These are phyloP conservation scores for Apodemus speciosus DNA, from an alignment of 2,113 vertebrate genomes.

Conservation along the genomic window DNA sequence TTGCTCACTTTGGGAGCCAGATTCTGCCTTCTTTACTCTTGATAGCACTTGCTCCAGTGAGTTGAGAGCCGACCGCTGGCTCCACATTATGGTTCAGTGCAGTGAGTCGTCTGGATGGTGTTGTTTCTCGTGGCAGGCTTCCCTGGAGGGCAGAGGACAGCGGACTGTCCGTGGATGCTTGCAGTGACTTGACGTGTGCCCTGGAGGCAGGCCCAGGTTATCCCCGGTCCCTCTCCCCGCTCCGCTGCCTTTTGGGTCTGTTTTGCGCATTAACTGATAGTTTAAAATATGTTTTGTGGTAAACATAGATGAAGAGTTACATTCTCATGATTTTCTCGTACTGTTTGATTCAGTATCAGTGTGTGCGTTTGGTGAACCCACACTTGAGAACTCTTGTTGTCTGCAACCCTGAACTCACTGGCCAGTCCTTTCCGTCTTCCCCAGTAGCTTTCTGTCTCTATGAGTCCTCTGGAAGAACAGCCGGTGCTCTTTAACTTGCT, in stretches of 20 bases:
- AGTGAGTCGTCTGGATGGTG: neutral
- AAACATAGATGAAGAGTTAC: neutral
- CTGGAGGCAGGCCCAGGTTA: neutral
- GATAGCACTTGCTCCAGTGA: fast-evolving
- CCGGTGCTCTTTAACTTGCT: neutral
- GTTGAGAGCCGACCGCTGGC: neutral
- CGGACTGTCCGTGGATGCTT: neutral
- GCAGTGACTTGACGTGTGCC: neutral
- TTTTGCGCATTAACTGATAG: neutral
- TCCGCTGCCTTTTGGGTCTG: neutral
- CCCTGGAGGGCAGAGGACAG: neutral
- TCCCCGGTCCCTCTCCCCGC: neutral
- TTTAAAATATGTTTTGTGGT: neutral
- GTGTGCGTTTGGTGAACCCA: neutral
- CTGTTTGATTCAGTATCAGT: neutral
- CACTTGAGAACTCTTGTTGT: neutral
- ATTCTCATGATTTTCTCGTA: neutral
- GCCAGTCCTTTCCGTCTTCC: neutral
- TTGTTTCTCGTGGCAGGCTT: neutral
- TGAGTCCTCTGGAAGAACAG: neutral
- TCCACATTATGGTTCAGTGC: neutral
- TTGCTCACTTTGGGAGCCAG: neutral
- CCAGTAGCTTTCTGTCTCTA: neutral
- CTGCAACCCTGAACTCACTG: neutral
- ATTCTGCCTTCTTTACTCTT: neutral